These are phyloP conservation scores for Cottus gobio DNA, from an alignment of 2,113 vertebrate genomes.

Conservation along the genomic window DNA sequence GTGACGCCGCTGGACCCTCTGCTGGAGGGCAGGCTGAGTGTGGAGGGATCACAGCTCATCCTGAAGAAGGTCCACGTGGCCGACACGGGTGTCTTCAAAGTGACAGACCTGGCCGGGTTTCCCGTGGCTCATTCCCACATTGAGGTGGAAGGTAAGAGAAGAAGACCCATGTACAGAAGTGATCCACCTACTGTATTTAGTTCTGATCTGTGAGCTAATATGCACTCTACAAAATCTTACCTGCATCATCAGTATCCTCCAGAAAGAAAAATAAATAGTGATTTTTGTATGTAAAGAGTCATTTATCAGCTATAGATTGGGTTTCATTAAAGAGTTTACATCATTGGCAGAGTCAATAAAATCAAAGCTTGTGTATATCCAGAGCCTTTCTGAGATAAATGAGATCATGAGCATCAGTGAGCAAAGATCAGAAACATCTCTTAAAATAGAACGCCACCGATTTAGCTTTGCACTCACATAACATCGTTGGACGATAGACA, in stretches of 20 bases:
- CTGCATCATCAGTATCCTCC: not conserved
- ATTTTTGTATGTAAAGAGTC: not conserved
- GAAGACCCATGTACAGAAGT: not conserved
- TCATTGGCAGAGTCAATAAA: not conserved
- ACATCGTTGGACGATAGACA: not conserved
- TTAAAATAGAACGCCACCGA: not conserved
- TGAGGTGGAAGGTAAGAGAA: slow-evolving; percentile 72
- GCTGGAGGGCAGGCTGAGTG: slow-evolving; percentile 75
- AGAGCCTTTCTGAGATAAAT: not conserved
- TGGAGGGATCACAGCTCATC: slow-evolving; percentile 70
- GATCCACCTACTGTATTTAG: not conserved
- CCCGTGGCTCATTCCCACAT: slow-evolving; percentile 76
- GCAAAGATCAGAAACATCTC: not conserved
- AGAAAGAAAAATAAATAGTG: not conserved
- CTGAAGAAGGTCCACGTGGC: slow-evolving; percentile 70
- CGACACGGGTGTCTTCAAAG: slow-evolving; percentile 73
- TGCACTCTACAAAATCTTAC: not conserved
- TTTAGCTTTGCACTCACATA: not conserved
- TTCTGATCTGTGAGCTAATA: not conserved
- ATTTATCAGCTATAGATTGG: not conserved
- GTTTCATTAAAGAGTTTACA: not conserved
- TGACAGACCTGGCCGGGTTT: slow-evolving; percentile 78
- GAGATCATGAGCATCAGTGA: not conserved
- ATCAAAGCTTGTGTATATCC: not conserved
- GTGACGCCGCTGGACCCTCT: slow-evolving; percentile 59